These are phyloP conservation scores for Limnephilus lunatus DNA, from an alignment of 2,888 invertebrate species.

Conservation along the genomic window DNA sequence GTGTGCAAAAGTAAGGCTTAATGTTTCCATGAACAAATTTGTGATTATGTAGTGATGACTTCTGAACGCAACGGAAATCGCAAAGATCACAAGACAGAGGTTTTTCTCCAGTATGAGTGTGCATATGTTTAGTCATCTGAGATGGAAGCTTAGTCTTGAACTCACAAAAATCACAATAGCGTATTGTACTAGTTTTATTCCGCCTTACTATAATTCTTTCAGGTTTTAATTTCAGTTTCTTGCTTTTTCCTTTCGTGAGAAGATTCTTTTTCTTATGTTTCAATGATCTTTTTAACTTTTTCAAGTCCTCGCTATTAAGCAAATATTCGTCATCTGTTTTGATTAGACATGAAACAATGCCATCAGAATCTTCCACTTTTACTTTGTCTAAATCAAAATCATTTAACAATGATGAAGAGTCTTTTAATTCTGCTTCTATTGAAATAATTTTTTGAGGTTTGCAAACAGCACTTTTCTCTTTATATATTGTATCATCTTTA, in stretches of 20 bases:
- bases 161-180: slow-evolving; percentile 51
- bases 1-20: slow-evolving; percentile 59
- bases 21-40: slow-evolving; percentile 54
- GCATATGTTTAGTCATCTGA: slow-evolving; percentile 53
- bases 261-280: slow-evolving; percentile 39
- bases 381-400: slow-evolving; percentile 43
- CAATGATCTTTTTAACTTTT: slow-evolving; percentile 41
- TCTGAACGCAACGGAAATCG: slow-evolving; percentile 58
- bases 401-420: background rate
- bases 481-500: slow-evolving; percentile 4
- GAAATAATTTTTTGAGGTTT: background rate
- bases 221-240: slow-evolving; percentile 35
- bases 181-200: background rate
- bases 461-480: background rate
- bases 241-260: background rate
- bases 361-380: slow-evolving; percentile 53
- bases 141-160: slow-evolving; percentile 56
- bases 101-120: slow-evolving; percentile 60
- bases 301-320: slow-evolving; percentile 39
- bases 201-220: background rate
- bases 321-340: slow-evolving; percentile 38
- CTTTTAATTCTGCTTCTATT: slow-evolving; percentile 2
- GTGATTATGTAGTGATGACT: slow-evolving; percentile 56
- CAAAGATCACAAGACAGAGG: slow-evolving; percentile 59
- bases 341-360: slow-evolving; percentile 24